Conservation (phyloP, 2,113 vertebrate genomes). For the Hippocampus comes region DNA sequence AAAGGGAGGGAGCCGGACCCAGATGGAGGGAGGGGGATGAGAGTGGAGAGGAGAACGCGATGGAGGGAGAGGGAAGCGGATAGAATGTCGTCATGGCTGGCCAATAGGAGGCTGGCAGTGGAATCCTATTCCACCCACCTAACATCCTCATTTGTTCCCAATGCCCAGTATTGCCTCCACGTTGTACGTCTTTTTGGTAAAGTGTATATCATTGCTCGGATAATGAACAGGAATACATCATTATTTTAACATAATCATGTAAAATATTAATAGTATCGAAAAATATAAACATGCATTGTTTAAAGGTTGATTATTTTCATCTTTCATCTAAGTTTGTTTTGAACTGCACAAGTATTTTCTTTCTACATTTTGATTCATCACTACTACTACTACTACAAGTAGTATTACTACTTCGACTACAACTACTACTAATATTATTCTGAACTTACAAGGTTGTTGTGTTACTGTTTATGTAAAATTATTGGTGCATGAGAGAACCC, state of each 20-base stretch:
- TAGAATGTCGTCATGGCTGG: constrained; percentile 90
- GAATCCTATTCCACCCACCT: constrained; percentile 61
- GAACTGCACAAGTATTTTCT: too few relatives aligned
- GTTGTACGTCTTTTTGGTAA: constrained; percentile 20
- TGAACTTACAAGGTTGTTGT: too few relatives aligned
- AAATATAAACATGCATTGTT: background rate
- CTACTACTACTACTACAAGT: too few relatives aligned
- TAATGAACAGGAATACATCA: constrained; percentile 7
- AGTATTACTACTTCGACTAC: too few relatives aligned
- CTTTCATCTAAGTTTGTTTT: too few relatives aligned
- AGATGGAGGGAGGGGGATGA: constrained; percentile 67
- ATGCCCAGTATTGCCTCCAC: constrained; percentile 18
- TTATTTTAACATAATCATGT: background rate
- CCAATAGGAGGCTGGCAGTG: constrained; percentile 83
- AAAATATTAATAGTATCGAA: background rate
- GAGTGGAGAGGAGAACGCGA: constrained; percentile 73
- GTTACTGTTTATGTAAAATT: too few relatives aligned
- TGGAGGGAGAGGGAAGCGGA: constrained; percentile 62
- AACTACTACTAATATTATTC: too few relatives aligned
- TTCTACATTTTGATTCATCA: too few relatives aligned
- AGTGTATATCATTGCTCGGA: constrained; percentile 18
- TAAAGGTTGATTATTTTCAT: background rate
- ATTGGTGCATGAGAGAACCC: background rate
- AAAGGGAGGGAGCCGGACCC: constrained; percentile 59
- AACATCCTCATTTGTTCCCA: constrained; percentile 47